Base-by-base conservation (phyloP, 2,113 vertebrate species). In the Oceanodroma tethys region DNA sequence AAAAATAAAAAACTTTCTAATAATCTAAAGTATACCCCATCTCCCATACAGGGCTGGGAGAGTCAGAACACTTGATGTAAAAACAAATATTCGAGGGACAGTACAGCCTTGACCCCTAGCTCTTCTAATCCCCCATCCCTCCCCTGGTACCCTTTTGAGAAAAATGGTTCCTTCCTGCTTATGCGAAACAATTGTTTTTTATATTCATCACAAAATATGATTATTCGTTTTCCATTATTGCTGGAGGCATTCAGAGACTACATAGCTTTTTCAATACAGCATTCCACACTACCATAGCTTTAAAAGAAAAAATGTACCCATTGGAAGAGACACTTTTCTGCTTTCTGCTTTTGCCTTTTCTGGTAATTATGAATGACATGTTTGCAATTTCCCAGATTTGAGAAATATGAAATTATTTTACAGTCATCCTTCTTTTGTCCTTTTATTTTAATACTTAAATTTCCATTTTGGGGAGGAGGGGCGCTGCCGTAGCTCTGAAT, bases 131-230 rank as follows among this genome's bases (percentile, higher is more conserved):
- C 0, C 7, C 52, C 62, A 79, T 55, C 53, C 4, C 7, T 83
- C 73, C 85, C 60, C 30, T 22, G 16, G 48, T 75, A 85, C 71
- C 43, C 89, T 84, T 78, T 47, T 20, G 56, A 91, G 81, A 94
- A 90, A 96, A 96, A 96, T 21, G 20, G 74, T 80, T 94, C 73
- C 86, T 95, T 95, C 83, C 79, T 62, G 79, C 86, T 94, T 92
- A 89, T 67, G 75, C 74, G 62, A 93, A 94, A 95, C 94, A 97
- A 97, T 97, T 97, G 95, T 0, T 73, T 93, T 94, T 96, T 82
- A 93, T 96, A 96, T 96, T 97, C 94, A 95, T 97, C 94, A 73
- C 93, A 96, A 97, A 97, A 97, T 97, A 95, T 94, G 93, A 97
- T 96, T 95, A 94, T 97, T 94, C 91, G 21, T 97, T 96, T 97